These are phyloP conservation scores for Euleptes europaea DNA, from an alignment of 2,113 vertebrate genomes.

Conservation along the genomic window DNA sequence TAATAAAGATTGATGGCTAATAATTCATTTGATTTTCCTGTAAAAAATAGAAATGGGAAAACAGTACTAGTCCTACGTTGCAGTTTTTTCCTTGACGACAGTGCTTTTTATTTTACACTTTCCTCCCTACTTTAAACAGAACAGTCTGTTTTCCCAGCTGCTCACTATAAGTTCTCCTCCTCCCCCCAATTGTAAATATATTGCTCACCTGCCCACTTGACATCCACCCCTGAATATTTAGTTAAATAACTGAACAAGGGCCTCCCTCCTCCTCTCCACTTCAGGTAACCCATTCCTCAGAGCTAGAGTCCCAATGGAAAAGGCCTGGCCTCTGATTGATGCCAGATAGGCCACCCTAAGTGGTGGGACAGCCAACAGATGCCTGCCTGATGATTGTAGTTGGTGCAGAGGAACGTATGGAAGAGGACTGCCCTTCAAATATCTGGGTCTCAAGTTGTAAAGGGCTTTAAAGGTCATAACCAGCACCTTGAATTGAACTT, in stretches of 20 bases:
- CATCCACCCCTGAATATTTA: too few relatives aligned
- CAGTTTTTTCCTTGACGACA: background rate
- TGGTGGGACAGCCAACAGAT: too few relatives aligned
- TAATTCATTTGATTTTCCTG: background rate
- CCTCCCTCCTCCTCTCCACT: too few relatives aligned
- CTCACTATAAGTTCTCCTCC: background rate
- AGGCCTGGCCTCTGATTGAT: too few relatives aligned
- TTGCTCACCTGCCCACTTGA: too few relatives aligned
- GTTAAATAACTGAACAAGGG: too few relatives aligned
- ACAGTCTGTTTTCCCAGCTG: background rate
- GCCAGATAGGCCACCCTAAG: too few relatives aligned
- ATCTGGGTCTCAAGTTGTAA: background rate
- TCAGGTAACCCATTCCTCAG: too few relatives aligned
- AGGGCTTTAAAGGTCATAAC: background rate
- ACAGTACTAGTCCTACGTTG: background rate
- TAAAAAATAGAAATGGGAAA: background rate
- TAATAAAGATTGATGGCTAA: background rate
- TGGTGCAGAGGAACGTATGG: too few relatives aligned
- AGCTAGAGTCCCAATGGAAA: too few relatives aligned
- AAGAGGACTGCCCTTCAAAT: too few relatives aligned
- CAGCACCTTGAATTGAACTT: background rate
- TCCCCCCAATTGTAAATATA: background rate
- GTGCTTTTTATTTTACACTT: background rate
- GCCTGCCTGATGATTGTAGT: too few relatives aligned
- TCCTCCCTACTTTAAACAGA: background rate